A percentile compares a stretch with the other conserved stretches of the same genome.
phyloP scores from a whole-genome alignment of 2,797 vertebrate species.

The Phalanger gymnotis region DNA sequence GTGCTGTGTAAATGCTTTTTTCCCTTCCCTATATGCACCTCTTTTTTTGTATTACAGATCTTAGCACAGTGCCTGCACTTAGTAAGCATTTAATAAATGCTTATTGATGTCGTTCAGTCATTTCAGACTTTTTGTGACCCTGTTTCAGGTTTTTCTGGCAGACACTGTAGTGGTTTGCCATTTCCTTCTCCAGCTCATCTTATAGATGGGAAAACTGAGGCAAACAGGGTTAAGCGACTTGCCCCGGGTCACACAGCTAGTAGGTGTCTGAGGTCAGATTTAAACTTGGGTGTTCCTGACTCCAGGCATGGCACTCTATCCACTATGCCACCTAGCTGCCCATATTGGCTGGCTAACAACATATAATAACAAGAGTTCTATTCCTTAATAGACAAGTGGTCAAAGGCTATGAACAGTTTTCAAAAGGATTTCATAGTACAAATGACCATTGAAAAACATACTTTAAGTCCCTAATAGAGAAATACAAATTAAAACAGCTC shows the following conservation, averaged over 20 bases:
- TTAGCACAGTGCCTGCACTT: neutral
- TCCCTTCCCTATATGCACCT: neutral
- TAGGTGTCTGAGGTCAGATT: neutral
- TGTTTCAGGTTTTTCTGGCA: neutral
- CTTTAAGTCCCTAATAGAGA: neutral
- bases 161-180: neutral
- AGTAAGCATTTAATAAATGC: neutral
- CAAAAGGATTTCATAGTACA: neutral
- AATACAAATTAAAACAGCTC: neutral
- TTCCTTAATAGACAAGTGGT: neutral
- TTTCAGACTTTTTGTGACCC: neutral
- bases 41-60: neutral
- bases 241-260: neutral
- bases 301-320: neutral
- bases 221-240: neutral
- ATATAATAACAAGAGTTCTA: neutral
- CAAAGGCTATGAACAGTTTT: neutral
- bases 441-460: neutral
- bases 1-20: neutral
- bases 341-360: neutral
- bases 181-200: neutral
- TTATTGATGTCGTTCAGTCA: neutral
- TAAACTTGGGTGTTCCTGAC: neutral
- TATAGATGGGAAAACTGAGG: neutral
- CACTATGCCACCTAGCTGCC: neutral